These are phyloP conservation scores for Nasonia oneida DNA, from an alignment of 2,888 invertebrate species.

Conservation along the genomic window DNA sequence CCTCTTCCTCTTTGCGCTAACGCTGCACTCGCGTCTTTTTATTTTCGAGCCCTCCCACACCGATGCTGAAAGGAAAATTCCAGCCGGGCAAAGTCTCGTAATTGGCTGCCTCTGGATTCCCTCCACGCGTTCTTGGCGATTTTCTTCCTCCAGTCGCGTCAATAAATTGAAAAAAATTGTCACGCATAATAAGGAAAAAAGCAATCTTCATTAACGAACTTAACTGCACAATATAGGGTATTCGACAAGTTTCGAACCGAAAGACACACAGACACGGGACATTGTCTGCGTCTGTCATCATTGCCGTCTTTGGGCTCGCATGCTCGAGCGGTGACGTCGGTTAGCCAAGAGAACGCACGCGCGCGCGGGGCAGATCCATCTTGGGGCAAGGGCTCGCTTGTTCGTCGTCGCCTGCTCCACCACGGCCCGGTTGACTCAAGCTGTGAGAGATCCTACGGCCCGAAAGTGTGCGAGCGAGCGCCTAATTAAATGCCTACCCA, in stretches of 20 bases:
- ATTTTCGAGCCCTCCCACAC: conserved; percentile 11
- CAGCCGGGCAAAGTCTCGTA: conserved; percentile 8
- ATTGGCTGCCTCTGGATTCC: conserved; percentile 44
- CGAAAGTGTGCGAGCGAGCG: conserved; percentile 56
- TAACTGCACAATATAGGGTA: not conserved
- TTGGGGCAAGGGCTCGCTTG: conserved; percentile 29
- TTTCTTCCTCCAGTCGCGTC: conserved; percentile 30
- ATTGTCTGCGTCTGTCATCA: conserved; percentile 34
- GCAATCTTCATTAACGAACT: not conserved
- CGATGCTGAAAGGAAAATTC: conserved; percentile 42
- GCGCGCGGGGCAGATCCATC: conserved; percentile 41
- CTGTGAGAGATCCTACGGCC: conserved; percentile 66
- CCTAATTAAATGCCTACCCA: conserved; percentile 69
- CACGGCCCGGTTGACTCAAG: conserved; percentile 66
- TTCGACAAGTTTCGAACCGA: not conserved
- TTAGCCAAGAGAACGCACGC: conserved; percentile 50
- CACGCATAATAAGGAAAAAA: not conserved
- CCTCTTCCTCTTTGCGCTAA: conserved; percentile 18
- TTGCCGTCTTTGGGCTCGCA: conserved; percentile 19
- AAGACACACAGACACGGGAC: conserved; percentile 51
- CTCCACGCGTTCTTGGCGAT: conserved; percentile 8
- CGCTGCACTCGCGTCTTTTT: conserved; percentile 18
- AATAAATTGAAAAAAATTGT: conserved; percentile 13
- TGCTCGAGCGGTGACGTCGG: conserved; percentile 48
- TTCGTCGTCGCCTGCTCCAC: not conserved